phyloP scores from a whole-genome alignment of 2,888 invertebrate genomes.

The Lathronympha strigana region DNA sequence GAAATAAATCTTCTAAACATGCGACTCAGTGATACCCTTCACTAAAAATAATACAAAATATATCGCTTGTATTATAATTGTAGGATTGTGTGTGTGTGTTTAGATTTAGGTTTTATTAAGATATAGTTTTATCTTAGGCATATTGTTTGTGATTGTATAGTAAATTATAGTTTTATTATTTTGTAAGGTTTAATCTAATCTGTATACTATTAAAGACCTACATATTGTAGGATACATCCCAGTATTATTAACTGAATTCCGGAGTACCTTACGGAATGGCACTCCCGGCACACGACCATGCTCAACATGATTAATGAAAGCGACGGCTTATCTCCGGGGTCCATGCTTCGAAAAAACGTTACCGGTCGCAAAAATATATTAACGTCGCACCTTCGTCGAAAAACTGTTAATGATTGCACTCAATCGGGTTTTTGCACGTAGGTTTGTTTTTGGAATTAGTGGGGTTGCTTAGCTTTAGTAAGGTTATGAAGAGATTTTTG shows the following conservation, averaged over 20 bases:
- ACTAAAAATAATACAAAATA: too few species aligned
- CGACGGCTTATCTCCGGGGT: conserved; percentile 49
- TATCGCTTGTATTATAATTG: too few species aligned
- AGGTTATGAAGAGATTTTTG: neutral
- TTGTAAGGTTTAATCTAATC: too few species aligned
- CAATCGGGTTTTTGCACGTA: conserved; percentile 16
- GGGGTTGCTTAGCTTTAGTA: neutral
- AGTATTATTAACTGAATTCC: conserved; percentile 32
- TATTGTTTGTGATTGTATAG: too few species aligned
- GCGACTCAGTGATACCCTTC: too few species aligned
- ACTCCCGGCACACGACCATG: conserved; percentile 29
- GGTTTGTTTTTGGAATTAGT: conserved; percentile 1
- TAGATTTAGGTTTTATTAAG: too few species aligned
- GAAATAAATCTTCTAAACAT: too few species aligned
- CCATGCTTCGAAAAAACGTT: conserved; percentile 55
- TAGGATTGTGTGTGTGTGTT: too few species aligned
- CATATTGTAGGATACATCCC: too few species aligned
- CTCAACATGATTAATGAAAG: conserved; percentile 50
- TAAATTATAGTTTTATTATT: too few species aligned
- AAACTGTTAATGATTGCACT: conserved; percentile 41
- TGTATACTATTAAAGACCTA: too few species aligned
- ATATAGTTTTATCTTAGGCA: too few species aligned
- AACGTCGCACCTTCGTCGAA: conserved; percentile 45
- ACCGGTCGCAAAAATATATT: conserved; percentile 55
- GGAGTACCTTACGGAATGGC: conserved; percentile 20